Conservation (phyloP, 2,888 invertebrate species). For the Augochlorella aurata region DNA sequence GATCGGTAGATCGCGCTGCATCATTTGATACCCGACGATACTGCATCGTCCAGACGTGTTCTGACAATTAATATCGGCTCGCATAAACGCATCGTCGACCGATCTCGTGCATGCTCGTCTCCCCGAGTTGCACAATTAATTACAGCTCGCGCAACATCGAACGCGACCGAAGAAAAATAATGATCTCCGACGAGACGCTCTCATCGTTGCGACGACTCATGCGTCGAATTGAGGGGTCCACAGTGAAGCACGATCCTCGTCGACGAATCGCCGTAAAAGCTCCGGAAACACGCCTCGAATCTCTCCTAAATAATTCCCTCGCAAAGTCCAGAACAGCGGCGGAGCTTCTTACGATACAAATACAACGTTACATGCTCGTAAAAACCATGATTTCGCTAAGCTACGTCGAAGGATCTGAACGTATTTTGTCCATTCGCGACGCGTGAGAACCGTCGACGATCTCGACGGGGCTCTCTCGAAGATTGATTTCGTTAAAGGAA, state of each 20-base stretch:
- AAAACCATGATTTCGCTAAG: no score
- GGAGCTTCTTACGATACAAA: no score
- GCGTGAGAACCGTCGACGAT: no score
- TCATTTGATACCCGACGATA: background rate
- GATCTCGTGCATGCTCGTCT: constrained; percentile 21
- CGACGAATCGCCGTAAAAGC: background rate
- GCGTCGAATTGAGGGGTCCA: background rate
- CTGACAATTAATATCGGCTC: constrained; percentile 45
- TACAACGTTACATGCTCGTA: no score
- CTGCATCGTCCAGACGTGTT: constrained; percentile 30
- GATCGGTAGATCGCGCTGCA: constrained; percentile 17
- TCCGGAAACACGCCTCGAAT: no score
- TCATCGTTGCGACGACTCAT: background rate
- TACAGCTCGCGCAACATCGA: constrained; percentile 28
- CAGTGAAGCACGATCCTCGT: constrained; percentile 3
- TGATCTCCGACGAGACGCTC: constrained; percentile 18
- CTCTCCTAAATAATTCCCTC: no score
- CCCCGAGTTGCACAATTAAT: constrained; percentile 44
- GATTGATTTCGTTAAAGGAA: background rate
- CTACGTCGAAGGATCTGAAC: no score
- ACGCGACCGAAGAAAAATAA: constrained; percentile 14
- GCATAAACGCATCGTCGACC: constrained; percentile 37
- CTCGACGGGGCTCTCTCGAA: background rate
- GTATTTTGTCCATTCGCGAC: no score
- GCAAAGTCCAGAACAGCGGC: no score